Evolutionary conservation across 1,140 invertebrate species (phyloP), one percentile per base, ranked within the genome.

Genomic region (Drosophila equinoxialis): DNA sequence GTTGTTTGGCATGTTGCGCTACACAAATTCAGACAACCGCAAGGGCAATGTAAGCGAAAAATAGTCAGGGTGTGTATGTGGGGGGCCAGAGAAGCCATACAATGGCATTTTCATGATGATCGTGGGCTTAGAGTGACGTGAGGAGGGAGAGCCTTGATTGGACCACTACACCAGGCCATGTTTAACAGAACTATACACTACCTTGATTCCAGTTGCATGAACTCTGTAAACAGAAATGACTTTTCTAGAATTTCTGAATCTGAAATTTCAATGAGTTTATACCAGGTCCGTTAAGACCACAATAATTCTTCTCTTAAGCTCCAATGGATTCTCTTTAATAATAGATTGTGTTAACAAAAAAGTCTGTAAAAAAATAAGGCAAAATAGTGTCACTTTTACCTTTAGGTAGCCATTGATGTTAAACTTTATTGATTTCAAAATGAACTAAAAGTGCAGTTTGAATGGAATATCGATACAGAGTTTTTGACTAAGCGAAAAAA

Each of bases 1-100:
- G 30, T 77, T 73, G 63, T 78, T 80, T 72, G 74, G 71, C 78
- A 79, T 81, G 77, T 73, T 83, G 45, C 62, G 73, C 65, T 83
- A 71, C 69, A 68, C 69, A 68, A 74, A 55, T 42, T 68, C 54
- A 51, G 63, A 58, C 65, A 60, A 58, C 62, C 68, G 65, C 35
- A 62, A 70, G 45, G 20, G 45, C 30, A 55, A 58, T 54, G 54
- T 20, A 68, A 58, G 45, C 45, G 41, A 57, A 72, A 68, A 68
- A 39, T 39, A 39, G 33, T 6, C 7, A 61, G 51, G 65, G 8
- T 11, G 11, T 39, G 26, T 30, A 30, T 39, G 1, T 4, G 11
- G 37, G 37, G 37, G 4, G 37, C 5, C 20, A 30, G 30, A 11
- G 39, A 10, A 61, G 13, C 20, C 41, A n/a, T 81, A 79, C 79